These are phyloP conservation scores for Meiosimyza decipiens DNA, from an alignment of 2,888 invertebrate species.

Conservation along the genomic window DNA sequence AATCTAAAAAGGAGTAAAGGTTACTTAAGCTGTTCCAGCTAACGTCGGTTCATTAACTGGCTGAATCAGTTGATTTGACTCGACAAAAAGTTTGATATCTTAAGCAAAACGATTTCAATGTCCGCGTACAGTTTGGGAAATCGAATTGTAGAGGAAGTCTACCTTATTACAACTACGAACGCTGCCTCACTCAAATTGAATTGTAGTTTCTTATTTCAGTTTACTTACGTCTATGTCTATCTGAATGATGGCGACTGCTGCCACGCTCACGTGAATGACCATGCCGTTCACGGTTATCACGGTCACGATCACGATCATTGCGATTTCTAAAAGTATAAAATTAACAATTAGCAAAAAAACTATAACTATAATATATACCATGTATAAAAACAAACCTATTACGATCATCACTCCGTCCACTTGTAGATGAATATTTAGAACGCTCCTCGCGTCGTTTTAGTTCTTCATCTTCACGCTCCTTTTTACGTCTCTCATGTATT, in stretches of 20 bases:
- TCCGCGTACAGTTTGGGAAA: too few species aligned
- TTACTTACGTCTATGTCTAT: conserved; percentile 58
- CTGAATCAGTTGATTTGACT: too few species aligned
- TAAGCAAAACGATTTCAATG: too few species aligned
- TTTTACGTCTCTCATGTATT: conserved; percentile 72
- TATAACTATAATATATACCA: not conserved
- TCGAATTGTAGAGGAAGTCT: too few species aligned
- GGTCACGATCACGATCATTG: conserved; percentile 47
- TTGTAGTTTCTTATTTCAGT: too few species aligned
- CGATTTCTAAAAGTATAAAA: conserved; percentile 45
- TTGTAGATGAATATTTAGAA: conserved; percentile 25
- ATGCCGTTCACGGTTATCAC: conserved; percentile 55
- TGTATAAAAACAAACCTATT: conserved; percentile 13
- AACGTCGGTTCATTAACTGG: too few species aligned
- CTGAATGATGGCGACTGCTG: conserved; percentile 53
- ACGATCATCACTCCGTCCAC: conserved; percentile 23
- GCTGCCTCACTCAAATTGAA: too few species aligned
- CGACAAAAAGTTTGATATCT: too few species aligned
- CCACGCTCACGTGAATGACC: conserved; percentile 60
- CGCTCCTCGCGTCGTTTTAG: conserved; percentile 62
- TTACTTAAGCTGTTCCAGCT: too few species aligned
- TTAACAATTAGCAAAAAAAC: not conserved
- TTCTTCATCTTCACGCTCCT: conserved; percentile 72
- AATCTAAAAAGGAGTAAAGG: too few species aligned
- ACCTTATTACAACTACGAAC: too few species aligned